These are phyloP conservation scores for Volucella zonaria DNA, from an alignment of 2,888 invertebrate species.

Conservation along the genomic window DNA sequence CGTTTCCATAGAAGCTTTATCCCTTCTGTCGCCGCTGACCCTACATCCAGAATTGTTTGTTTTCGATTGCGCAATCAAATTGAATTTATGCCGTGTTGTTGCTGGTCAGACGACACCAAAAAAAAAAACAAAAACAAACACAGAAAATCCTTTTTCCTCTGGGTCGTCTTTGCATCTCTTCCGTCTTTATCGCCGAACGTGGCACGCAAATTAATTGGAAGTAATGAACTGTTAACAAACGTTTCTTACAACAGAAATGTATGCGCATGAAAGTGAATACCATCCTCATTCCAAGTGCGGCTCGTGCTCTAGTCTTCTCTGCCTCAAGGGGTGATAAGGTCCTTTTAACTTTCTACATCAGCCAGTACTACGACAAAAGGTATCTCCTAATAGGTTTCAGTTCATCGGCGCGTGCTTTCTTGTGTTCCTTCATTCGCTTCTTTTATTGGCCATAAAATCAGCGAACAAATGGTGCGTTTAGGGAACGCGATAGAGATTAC, in stretches of 20 bases:
- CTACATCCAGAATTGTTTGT: slow-evolving; percentile 12
- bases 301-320: background rate
- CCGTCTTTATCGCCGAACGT: slow-evolving; percentile 31
- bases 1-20: background rate
- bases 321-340: slow-evolving; percentile 8
- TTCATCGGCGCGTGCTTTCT: slow-evolving; percentile 52
- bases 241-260: slow-evolving; percentile 41
- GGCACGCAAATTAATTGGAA: slow-evolving; percentile 57
- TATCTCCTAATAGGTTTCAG: slow-evolving; percentile 37
- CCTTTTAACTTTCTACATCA: background rate
- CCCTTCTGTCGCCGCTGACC: background rate
- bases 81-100: slow-evolving; percentile 31
- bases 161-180: background rate
- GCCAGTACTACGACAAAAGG: background rate
- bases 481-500: slow-evolving; percentile 1
- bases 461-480: slow-evolving; percentile 59
- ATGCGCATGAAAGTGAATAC: slow-evolving; percentile 43
- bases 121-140: background rate
- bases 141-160: slow-evolving; percentile 2
- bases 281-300: background rate
- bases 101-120: background rate
- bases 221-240: slow-evolving; percentile 70
- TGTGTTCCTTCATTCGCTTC: slow-evolving; percentile 46
- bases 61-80: slow-evolving; percentile 50
- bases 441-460: slow-evolving; percentile 62